Evolutionary conservation across 2,888 invertebrate genomes (phyloP).

Genomic region (Drepana falcataria): DNA sequence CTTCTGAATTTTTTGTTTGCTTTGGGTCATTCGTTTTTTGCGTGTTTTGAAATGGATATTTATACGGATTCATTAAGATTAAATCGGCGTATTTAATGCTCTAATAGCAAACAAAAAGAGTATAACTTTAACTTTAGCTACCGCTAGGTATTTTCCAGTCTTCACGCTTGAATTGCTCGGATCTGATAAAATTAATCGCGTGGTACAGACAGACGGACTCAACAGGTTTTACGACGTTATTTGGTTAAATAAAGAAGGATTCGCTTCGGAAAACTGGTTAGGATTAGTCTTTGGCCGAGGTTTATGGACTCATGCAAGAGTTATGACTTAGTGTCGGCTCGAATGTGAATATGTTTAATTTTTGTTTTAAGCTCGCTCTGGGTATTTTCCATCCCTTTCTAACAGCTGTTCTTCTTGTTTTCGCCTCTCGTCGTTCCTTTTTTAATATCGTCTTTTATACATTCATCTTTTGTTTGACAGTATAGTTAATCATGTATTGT

Average conservation of each 20-base stretch:
- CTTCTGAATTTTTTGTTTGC: neutral
- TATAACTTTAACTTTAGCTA: neutral
- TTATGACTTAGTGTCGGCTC: neutral
- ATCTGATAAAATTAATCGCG: constrained; percentile 3
- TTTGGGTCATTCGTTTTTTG: neutral
- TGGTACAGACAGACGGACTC: constrained; percentile 20
- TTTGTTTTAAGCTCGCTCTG: too few relatives aligned
- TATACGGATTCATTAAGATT: constrained; percentile 1
- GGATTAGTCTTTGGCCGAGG: neutral
- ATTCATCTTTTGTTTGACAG: too few relatives aligned
- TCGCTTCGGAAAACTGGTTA: neutral
- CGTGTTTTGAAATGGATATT: neutral
- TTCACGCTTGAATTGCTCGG: constrained; percentile 24
- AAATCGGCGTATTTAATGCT: neutral
- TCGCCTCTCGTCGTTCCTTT: too few relatives aligned
- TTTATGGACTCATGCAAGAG: neutral
- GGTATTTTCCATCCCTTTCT: too few relatives aligned
- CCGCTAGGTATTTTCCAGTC: constrained; percentile 1
- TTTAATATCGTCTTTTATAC: too few relatives aligned
- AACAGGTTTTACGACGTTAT: constrained; percentile 27
- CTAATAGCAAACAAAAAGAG: neutral
- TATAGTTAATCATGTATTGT: too few relatives aligned
- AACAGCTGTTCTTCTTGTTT: too few relatives aligned
- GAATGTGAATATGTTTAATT: too few relatives aligned
- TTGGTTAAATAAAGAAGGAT: constrained; percentile 14